These are phyloP conservation scores for Cheilinus undulatus DNA, from an alignment of 2,113 vertebrate genomes.

Conservation along the genomic window DNA sequence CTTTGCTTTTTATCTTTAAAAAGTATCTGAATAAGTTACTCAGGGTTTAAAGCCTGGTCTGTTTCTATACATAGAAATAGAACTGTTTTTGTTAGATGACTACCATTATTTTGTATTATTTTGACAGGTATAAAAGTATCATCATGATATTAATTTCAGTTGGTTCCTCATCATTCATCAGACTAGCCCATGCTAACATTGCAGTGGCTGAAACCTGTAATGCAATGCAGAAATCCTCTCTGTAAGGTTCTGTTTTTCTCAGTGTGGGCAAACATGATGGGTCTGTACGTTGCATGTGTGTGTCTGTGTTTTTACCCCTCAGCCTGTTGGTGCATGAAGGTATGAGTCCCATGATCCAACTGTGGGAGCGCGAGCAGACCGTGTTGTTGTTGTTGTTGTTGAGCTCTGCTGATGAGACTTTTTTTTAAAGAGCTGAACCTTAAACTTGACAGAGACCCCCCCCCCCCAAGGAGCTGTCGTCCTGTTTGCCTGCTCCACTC, in stretches of 20 bases:
- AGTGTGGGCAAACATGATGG: neutral
- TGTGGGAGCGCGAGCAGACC: neutral
- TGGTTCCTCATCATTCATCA: neutral
- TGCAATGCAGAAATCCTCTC: constrained; percentile 4
- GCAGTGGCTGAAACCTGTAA: constrained; percentile 15
- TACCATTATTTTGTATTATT: no score
- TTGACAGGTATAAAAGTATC: no score
- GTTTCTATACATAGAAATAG: neutral
- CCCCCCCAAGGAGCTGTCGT: neutral
- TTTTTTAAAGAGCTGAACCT: neutral
- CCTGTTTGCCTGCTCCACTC: constrained; percentile 26
- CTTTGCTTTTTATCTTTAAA: no score
- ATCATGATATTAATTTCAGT: neutral
- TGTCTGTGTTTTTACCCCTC: neutral
- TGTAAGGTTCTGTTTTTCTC: neutral
- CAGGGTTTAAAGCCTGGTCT: no score
- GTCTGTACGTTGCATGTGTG: neutral
- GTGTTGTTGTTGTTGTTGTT: neutral
- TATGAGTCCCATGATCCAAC: constrained; percentile 10
- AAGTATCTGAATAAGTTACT: no score
- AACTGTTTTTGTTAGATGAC: neutral
- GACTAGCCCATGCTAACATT: neutral
- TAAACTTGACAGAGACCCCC: neutral
- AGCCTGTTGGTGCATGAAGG: neutral
- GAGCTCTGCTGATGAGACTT: constrained; percentile 12